Percentiles rank a stretch among this genome's conserved stretches.
Conservation (phyloP, 2,113 vertebrate species). For the Colius striatus region DNA sequence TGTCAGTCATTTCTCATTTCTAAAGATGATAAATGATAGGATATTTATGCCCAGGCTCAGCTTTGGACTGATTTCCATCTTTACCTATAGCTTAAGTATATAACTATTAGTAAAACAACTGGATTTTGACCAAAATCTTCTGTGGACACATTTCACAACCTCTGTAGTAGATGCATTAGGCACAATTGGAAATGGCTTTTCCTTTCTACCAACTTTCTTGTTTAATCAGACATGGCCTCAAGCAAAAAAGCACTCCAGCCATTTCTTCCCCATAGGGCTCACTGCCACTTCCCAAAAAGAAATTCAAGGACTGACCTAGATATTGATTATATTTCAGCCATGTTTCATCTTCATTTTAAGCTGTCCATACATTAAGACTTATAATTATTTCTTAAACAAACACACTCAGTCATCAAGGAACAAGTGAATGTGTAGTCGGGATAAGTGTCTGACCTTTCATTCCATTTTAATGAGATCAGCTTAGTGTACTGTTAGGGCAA, state of each 20-base stretch:
- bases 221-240: not conserved
- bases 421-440: fast-evolving
- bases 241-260: not conserved
- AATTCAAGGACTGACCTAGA: not conserved
- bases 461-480: fast-evolving
- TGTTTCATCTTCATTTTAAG: not conserved
- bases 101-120: not conserved
- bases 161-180: not conserved
- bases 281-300: not conserved
- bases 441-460: not conserved
- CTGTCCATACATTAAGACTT: not conserved
- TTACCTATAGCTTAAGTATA: not conserved
- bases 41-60: not conserved
- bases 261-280: not conserved
- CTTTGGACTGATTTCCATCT: not conserved
- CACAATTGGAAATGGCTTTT: not conserved
- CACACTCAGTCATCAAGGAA: not conserved
- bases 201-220: not conserved
- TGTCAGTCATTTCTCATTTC: conserved; percentile 54
- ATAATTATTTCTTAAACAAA: not conserved
- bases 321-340: not conserved
- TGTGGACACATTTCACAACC: not conserved
- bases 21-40: conserved; percentile 63
- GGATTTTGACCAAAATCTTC: not conserved
- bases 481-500: not conserved